Evolutionary conservation across 2,888 invertebrate species (phyloP), one percentile per base, ranked within the genome.

Genomic region (Chalcosyrphus nemorum): DNA sequence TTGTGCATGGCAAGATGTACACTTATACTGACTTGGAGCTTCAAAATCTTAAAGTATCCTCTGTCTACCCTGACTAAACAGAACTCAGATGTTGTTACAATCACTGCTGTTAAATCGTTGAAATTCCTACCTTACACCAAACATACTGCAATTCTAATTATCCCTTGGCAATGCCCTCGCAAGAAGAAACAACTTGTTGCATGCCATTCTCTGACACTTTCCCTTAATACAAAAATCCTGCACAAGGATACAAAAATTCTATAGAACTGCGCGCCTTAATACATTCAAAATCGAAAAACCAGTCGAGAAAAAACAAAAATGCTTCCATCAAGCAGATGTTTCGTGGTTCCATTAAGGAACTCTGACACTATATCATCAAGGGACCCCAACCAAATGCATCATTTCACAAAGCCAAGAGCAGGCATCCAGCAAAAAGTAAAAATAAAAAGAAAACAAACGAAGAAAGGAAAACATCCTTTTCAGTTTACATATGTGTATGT

Each of bases 331-430:
- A 47, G 77, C 81, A 82, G 81, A 82, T 82, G 81, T 71, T 65
- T 27, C 35, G 29, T 66, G 45, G 77, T 77, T 71, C 71, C 63
- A 71, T 75, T 57, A 24, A 76, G 11, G 13, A 65, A 38, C 4
- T 11, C 50, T 27, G 38, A 65, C 52, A 65, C 65, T 35, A 4
- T 21, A 43, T 19, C 47, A 59, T 63, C 50, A 52, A 57, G 27
- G 21, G 65, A 68, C 59, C 71, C 77, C 81, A 82, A 81, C 77
- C 81, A 82, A 81, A 77, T 72, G 77, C 65, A 77, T 72, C 65
- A 52, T 52, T 32, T 74, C 66, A 65, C 41, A 57, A 72, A 38
- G 61, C 50, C 45, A 15, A 54, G 35, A 13, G 52, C 9, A 45
- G 35, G 11, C 24, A 71, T 71, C 70, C 35, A 52, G 57, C n/a